Conservation (phyloP, 2,888 invertebrate species). For the Yponomeuta cagnagella region DNA sequence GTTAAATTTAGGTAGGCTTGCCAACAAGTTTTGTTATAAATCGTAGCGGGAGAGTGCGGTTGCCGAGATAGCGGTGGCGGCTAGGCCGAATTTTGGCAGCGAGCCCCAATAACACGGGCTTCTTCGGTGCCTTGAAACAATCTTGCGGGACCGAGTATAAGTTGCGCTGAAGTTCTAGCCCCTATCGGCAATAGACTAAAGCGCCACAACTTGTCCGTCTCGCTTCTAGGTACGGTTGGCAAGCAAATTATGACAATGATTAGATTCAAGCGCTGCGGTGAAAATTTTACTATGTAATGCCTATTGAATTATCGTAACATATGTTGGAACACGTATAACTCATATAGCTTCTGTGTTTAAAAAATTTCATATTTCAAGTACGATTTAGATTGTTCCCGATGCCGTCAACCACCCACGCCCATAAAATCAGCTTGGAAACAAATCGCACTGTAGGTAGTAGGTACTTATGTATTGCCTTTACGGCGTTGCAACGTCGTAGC, state of each 20-base stretch:
- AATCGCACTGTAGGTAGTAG: too few relatives aligned
- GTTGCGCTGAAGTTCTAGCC: slow-evolving; percentile 11
- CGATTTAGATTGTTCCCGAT: too few relatives aligned
- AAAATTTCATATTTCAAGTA: too few relatives aligned
- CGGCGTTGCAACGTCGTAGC: too few relatives aligned
- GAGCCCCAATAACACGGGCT: slow-evolving; percentile 14
- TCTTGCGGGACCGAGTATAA: slow-evolving; percentile 17
- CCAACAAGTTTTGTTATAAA: slow-evolving; percentile 50
- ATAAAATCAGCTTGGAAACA: too few relatives aligned
- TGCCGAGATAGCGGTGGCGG: slow-evolving; percentile 16
- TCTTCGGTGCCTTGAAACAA: slow-evolving; percentile 14
- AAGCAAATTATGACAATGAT: background rate
- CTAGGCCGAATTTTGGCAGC: slow-evolving; percentile 18
- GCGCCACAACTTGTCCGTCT: background rate
- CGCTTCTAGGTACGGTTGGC: background rate
- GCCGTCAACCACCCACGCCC: too few relatives aligned
- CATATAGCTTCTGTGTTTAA: too few relatives aligned
- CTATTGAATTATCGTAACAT: too few relatives aligned
- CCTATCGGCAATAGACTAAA: slow-evolving; percentile 17
- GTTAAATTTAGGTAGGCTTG: slow-evolving; percentile 35
- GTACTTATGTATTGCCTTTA: too few relatives aligned
- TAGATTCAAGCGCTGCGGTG: too few relatives aligned
- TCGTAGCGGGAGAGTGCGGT: slow-evolving; percentile 35
- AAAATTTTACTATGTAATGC: too few relatives aligned
- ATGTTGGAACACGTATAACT: too few relatives aligned